Percentiles rank a stretch among this genome's conserved stretches.
phyloP scores from a whole-genome alignment of 2,113 vertebrate species.

The Numenius arquata region DNA sequence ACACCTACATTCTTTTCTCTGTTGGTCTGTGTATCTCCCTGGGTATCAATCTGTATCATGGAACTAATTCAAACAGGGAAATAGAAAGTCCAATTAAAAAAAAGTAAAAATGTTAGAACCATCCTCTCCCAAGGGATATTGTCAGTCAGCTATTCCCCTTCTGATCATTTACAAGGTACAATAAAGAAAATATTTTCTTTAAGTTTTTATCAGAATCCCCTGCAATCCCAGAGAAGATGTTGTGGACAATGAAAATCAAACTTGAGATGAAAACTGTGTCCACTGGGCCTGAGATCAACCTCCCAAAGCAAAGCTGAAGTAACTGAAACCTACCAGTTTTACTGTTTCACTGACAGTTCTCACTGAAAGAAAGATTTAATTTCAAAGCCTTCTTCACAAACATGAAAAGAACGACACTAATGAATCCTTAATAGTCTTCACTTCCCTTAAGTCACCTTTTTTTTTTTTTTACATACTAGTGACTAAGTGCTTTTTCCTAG shows the following conservation, averaged over 20 bases:
- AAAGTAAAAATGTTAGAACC: too few relatives aligned
- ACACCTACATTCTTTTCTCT: neutral
- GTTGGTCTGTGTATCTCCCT: accelerated
- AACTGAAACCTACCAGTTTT: neutral
- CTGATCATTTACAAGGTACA: neutral
- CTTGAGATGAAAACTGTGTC: neutral
- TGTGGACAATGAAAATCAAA: neutral
- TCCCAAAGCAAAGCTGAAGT: neutral
- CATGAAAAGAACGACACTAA: accelerated
- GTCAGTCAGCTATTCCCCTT: neutral
- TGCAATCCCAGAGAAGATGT: neutral
- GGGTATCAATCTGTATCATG: accelerated
- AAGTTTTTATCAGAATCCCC: neutral
- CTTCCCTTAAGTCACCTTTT: neutral
- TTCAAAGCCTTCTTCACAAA: neutral
- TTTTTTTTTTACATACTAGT: neutral
- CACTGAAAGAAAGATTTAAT: neutral
- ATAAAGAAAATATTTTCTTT: neutral
- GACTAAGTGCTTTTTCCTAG: neutral
- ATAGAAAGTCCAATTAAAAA: neutral
- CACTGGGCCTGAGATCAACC: neutral
- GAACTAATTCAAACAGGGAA: neutral
- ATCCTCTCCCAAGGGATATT: neutral
- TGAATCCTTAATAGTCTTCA: neutral
- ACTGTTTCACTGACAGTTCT: neutral